Evolutionary conservation across 2,888 invertebrate genomes (phyloP).

Genomic region (Caenorhabditis doughertyi): DNA sequence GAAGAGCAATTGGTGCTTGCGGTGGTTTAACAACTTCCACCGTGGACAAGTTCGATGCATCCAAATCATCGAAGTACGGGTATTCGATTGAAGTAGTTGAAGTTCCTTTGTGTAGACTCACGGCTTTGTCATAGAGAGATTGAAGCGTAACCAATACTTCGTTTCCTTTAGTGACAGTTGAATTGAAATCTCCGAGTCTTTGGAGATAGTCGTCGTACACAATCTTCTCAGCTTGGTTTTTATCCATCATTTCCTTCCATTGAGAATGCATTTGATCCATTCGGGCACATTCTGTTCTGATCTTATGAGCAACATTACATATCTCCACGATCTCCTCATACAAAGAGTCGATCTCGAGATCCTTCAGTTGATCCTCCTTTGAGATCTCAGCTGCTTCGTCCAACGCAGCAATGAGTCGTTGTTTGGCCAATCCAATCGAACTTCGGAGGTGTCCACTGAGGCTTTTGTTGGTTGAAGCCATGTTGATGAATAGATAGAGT

Average conservation of each 20-base stretch:
- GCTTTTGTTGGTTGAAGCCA: too few relatives aligned
- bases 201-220: neutral
- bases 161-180: neutral
- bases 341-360: neutral
- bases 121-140: neutral
- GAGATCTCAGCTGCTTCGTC: neutral
- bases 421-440: neutral
- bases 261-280: neutral
- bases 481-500: too few relatives aligned
- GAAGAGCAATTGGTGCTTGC: neutral
- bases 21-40: neutral
- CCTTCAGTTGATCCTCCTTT: neutral
- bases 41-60: neutral
- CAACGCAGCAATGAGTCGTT: neutral
- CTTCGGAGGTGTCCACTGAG: neutral
- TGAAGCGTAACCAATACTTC: neutral
- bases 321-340: neutral
- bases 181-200: neutral
- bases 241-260: neutral
- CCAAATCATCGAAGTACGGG: slow-evolving; percentile 2
- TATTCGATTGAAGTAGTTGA: neutral
- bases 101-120: neutral
- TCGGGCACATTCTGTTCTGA: neutral
- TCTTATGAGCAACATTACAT: neutral
- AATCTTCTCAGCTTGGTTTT: neutral